phyloP scores from a whole-genome alignment of 2,113 vertebrate genomes.

The Chaetodon trifascialis region DNA sequence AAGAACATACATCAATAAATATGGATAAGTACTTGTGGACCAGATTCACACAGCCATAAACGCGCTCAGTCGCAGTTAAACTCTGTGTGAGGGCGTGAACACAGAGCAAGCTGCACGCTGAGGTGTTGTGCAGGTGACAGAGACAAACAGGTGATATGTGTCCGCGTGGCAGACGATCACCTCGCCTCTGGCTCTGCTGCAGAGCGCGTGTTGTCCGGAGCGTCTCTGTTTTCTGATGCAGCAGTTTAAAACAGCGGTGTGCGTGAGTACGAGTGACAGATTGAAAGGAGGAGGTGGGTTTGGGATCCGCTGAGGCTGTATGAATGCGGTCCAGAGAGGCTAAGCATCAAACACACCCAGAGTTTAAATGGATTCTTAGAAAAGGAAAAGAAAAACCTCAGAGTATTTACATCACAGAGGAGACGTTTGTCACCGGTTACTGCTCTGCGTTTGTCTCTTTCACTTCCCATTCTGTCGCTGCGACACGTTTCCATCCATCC shows the following conservation, averaged over 20 bases:
- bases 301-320: slow-evolving; percentile 61
- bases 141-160: slow-evolving; percentile 22
- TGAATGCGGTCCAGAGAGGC: slow-evolving; percentile 76
- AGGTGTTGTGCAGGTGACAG: slow-evolving; percentile 18
- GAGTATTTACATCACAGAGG: slow-evolving; percentile 80
- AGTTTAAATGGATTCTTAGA: slow-evolving; percentile 72
- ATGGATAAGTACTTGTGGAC: slow-evolving; percentile 79
- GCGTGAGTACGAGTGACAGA: slow-evolving; percentile 6
- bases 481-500: slow-evolving; percentile 50
- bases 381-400: slow-evolving; percentile 53
- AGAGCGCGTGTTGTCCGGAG: slow-evolving; percentile 19
- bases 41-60: slow-evolving; percentile 71
- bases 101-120: slow-evolving; percentile 10
- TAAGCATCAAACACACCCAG: slow-evolving; percentile 84
- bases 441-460: slow-evolving; percentile 33
- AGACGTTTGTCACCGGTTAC: slow-evolving; percentile 41
- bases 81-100: slow-evolving; percentile 16
- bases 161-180: slow-evolving; percentile 29
- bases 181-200: slow-evolving; percentile 23
- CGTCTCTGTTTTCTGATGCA: slow-evolving; percentile 31
- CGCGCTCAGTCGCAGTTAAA: slow-evolving; percentile 30
- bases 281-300: slow-evolving; percentile 17
- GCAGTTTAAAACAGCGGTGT: slow-evolving; percentile 30
- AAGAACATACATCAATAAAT: slow-evolving; percentile 86
- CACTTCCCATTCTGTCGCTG: slow-evolving; percentile 30